These are phyloP conservation scores for Drosophila sp. DNA, from an alignment of 1,140 invertebrate species.

Conservation along the genomic window DNA sequence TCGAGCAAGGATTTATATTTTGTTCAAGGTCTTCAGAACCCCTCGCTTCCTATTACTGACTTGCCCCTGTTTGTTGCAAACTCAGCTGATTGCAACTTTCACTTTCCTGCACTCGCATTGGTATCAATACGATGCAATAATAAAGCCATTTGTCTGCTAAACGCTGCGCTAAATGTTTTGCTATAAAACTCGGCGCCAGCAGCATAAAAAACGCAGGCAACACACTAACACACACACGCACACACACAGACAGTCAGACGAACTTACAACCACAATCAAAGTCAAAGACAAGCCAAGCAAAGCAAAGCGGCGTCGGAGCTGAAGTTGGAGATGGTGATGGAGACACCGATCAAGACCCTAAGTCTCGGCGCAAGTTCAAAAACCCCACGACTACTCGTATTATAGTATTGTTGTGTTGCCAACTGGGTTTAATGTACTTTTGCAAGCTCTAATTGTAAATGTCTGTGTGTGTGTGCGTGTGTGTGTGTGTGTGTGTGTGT, in stretches of 20 bases:
- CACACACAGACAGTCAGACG: constrained; percentile 10
- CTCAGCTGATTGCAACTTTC: constrained; percentile 55
- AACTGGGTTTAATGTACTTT: constrained; percentile 77
- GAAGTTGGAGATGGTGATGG: constrained; percentile 4
- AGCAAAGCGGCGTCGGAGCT: constrained; percentile 4
- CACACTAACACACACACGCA: constrained; percentile 32
- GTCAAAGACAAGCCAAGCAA: constrained; percentile 32
- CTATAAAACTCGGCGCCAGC: constrained; percentile 70
- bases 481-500: constrained; percentile 34
- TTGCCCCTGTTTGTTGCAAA: not conserved
- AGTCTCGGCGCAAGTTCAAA: constrained; percentile 69
- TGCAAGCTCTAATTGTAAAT: constrained; percentile 59
- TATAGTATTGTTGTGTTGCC: constrained; percentile 59
- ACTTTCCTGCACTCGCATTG: constrained; percentile 51
- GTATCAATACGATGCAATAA: constrained; percentile 63
- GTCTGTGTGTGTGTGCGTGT: constrained; percentile 32
- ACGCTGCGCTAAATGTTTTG: constrained; percentile 71
- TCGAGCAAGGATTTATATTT: too few relatives aligned
- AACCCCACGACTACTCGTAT: constrained; percentile 64
- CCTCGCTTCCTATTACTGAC: not conserved
- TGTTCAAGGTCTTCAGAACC: not conserved
- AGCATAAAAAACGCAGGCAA: constrained; percentile 56
- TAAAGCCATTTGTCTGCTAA: constrained; percentile 76
- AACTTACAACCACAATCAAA: constrained; percentile 15
- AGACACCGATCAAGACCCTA: constrained; percentile 27